A percentile compares a stretch with the other conserved stretches of the same genome.
Conservation (phyloP, 2,888 invertebrate species). For the Synergus laeviventris region DNA sequence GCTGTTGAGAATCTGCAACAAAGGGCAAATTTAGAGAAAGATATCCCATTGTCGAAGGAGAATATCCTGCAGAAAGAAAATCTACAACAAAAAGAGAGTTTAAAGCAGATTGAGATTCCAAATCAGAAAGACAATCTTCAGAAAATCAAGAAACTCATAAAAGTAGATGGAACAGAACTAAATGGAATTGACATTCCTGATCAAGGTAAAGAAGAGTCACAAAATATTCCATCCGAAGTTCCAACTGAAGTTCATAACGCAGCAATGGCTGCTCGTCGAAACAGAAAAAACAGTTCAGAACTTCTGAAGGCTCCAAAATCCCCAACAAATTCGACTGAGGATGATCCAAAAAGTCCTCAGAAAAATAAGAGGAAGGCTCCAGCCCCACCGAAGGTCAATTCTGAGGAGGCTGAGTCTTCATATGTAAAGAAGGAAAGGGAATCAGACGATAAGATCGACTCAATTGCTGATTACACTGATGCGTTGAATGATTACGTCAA, state of each 20-base stretch:
- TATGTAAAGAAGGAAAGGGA: slow-evolving; percentile 39
- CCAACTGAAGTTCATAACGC: slow-evolving; percentile 85
- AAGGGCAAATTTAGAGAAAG: slow-evolving; percentile 60
- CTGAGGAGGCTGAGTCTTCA: slow-evolving; percentile 45
- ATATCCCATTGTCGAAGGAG: slow-evolving; percentile 8
- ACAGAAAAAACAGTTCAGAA: slow-evolving; percentile 79
- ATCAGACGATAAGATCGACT: slow-evolving; percentile 63
- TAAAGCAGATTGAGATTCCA: slow-evolving; percentile 4
- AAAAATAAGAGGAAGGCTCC: slow-evolving; percentile 84
- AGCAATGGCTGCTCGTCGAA: slow-evolving; percentile 83
- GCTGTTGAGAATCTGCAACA: slow-evolving; percentile 52
- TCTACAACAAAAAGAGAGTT: slow-evolving; percentile 64
- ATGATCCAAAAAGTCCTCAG: slow-evolving; percentile 77
- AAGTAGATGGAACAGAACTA: slow-evolving; percentile 48
- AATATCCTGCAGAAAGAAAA: slow-evolving; percentile 47
- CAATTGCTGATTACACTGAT: slow-evolving; percentile 65
- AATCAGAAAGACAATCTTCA: not conserved
- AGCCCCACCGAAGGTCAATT: slow-evolving; percentile 80
- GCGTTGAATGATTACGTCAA: slow-evolving; percentile 61
- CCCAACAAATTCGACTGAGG: slow-evolving; percentile 59
- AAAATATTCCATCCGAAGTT: slow-evolving; percentile 81
- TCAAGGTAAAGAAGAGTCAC: slow-evolving; percentile 47
- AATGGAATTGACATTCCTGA: slow-evolving; percentile 60
- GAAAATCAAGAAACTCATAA: slow-evolving; percentile 73
- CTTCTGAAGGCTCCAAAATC: slow-evolving; percentile 56